These are phyloP conservation scores for Thryonomys swinderianus DNA, from an alignment of 2,113 vertebrate genomes.

Conservation along the genomic window DNA sequence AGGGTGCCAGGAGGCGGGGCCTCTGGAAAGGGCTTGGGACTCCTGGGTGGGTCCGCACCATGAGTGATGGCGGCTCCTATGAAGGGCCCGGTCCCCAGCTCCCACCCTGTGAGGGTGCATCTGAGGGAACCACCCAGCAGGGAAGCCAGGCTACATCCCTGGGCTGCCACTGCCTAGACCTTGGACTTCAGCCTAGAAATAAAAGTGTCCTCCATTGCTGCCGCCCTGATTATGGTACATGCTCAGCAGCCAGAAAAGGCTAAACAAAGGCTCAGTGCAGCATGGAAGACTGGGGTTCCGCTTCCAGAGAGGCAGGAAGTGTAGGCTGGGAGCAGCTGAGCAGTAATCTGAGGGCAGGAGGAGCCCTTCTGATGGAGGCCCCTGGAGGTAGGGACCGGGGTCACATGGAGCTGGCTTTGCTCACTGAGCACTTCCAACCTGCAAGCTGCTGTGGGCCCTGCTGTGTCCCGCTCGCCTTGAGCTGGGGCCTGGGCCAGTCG, in stretches of 20 bases:
- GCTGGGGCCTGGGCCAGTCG: not conserved
- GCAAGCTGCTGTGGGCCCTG: fast-evolving
- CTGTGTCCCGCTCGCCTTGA: not conserved
- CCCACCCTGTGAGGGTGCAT: fast-evolving
- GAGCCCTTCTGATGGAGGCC: fast-evolving
- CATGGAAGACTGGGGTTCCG: fast-evolving
- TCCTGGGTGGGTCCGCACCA: too few relatives aligned
- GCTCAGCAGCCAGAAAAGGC: not conserved
- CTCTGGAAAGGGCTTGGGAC: not conserved
- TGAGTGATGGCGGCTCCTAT: not conserved
- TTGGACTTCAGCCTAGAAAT: fast-evolving
- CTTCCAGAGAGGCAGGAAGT: fast-evolving
- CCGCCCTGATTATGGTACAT: fast-evolving
- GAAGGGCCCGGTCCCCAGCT: fast-evolving
- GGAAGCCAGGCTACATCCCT: fast-evolving
- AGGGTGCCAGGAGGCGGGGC: not conserved
- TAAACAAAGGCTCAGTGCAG: fast-evolving
- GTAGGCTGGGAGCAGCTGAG: fast-evolving
- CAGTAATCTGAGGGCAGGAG: fast-evolving
- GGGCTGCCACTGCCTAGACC: not conserved
- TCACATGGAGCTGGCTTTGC: not conserved
- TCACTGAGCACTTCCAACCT: fast-evolving
- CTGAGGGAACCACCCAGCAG: fast-evolving
- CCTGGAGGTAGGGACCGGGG: not conserved
- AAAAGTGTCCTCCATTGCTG: fast-evolving